Evolutionary conservation across 2,888 invertebrate species (phyloP).

Genomic region (Timema cristinae): DNA sequence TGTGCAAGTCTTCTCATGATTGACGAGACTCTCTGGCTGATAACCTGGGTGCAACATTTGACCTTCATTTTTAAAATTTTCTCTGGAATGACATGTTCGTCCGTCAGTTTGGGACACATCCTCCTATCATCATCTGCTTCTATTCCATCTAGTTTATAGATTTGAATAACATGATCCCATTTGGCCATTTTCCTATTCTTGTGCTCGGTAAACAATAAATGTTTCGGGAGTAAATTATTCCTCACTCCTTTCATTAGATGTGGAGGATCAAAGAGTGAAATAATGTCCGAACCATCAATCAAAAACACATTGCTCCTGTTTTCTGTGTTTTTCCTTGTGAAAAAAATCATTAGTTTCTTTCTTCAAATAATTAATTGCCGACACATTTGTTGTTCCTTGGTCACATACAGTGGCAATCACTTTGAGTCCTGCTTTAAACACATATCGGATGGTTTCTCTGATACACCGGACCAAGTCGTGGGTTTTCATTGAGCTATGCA

Average conservation of each 20-base stretch:
- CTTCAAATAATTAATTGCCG: neutral
- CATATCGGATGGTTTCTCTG: neutral
- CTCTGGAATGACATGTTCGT: neutral
- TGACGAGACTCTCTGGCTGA: neutral
- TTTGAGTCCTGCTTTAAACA: neutral
- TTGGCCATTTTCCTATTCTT: neutral
- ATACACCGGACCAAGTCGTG: neutral
- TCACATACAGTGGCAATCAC: neutral
- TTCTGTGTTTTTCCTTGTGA: neutral
- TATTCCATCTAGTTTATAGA: neutral
- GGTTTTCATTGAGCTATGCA: neutral
- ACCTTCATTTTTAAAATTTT: neutral
- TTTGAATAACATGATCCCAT: neutral
- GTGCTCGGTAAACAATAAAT: neutral
- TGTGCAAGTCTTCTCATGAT: constrained; percentile 4
- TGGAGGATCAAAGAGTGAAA: neutral
- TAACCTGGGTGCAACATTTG: neutral
- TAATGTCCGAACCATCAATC: neutral
- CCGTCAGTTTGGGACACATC: neutral
- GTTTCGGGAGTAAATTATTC: neutral
- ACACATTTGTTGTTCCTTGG: constrained; percentile 6
- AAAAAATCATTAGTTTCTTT: neutral
- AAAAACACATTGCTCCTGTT: neutral
- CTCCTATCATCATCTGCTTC: neutral
- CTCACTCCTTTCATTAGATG: constrained; percentile 1